Evolutionary conservation across 2,113 vertebrate genomes (phyloP).

Genomic region (Lutjanus erythropterus): DNA sequence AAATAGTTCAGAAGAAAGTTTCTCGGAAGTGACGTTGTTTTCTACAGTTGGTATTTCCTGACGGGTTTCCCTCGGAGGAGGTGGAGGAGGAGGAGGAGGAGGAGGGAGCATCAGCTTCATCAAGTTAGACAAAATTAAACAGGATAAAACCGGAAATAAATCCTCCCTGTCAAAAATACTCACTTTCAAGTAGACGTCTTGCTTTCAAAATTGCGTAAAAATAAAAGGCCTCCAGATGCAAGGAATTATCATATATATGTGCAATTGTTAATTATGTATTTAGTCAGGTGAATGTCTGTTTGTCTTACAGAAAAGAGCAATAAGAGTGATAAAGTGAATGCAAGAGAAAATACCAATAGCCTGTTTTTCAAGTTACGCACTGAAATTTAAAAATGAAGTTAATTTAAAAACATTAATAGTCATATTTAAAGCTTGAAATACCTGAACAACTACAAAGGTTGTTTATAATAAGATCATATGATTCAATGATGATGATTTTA

Average conservation of each 20-base stretch:
- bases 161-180: not conserved
- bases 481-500: too few species aligned
- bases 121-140: conserved; percentile 8
- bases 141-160: not conserved
- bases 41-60: conserved; percentile 77
- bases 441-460: too few species aligned
- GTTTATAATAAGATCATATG: too few species aligned
- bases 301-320: too few species aligned
- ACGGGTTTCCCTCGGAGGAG: conserved; percentile 77
- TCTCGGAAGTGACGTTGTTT: conserved; percentile 74
- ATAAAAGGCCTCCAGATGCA: not conserved
- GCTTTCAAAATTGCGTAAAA: not conserved
- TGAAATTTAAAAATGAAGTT: too few species aligned
- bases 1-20: conserved; percentile 15
- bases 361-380: too few species aligned
- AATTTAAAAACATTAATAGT: too few species aligned
- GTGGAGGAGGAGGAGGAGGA: conserved; percentile 16
- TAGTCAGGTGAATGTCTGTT: too few species aligned
- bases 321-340: too few species aligned
- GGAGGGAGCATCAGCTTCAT: not conserved
- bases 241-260: not conserved
- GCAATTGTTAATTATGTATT: too few species aligned
- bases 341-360: too few species aligned
- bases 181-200: not conserved
- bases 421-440: too few species aligned